phyloP scores from a whole-genome alignment of 2,113 vertebrate genomes.

The Castor canadensis region DNA sequence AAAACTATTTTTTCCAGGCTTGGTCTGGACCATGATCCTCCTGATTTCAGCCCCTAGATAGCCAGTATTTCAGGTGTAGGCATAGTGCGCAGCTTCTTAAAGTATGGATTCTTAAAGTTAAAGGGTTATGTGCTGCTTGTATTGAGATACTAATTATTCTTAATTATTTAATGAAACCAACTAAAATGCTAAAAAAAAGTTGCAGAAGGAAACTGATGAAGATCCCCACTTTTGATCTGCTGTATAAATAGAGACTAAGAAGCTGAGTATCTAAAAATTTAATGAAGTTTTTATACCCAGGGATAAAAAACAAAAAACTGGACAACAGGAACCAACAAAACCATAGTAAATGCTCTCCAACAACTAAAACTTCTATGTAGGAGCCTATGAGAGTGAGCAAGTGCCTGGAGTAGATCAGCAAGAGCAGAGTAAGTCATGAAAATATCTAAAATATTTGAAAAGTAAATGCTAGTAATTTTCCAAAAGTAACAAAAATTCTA shows the following conservation, averaged over 20 bases:
- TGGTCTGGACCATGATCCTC: too few relatives aligned
- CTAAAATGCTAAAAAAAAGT: background rate
- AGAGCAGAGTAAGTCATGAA: background rate
- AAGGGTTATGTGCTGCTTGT: background rate
- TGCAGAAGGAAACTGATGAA: background rate
- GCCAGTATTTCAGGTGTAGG: too few relatives aligned
- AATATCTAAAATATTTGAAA: background rate
- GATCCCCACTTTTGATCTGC: background rate
- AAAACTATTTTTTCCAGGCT: too few relatives aligned
- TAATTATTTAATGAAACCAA: background rate
- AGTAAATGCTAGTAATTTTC: background rate
- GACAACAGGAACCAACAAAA: background rate
- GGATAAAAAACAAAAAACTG: background rate
- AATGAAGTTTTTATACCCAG: rapidly evolving
- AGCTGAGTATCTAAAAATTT: background rate
- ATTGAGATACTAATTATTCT: background rate
- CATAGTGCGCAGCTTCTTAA: too few relatives aligned
- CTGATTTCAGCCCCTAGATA: too few relatives aligned
- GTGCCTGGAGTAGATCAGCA: background rate
- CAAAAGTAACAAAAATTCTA: background rate
- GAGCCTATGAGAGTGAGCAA: background rate
- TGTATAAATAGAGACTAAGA: background rate
- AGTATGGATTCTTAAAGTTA: background rate
- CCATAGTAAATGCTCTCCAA: background rate
- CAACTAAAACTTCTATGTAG: background rate